Conservation (phyloP, 2,888 invertebrate species). For the Eristalinus aeneus region DNA sequence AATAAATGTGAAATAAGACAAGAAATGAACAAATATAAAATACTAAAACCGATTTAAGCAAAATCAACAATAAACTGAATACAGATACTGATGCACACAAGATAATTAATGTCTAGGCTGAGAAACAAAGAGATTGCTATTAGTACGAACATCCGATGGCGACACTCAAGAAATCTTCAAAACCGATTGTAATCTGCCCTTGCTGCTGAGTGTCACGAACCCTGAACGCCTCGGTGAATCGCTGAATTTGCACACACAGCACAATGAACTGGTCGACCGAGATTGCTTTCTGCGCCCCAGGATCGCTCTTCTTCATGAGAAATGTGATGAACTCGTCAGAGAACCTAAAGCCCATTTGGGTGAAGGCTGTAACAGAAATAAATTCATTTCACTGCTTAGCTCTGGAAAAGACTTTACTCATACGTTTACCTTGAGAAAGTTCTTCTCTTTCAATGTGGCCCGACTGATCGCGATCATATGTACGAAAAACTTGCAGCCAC, state of each 20-base stretch:
- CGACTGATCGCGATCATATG: constrained; percentile 92
- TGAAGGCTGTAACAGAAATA: constrained; percentile 84
- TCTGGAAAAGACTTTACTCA: not conserved
- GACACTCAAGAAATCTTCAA: constrained; percentile 94
- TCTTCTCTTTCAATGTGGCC: constrained; percentile 92
- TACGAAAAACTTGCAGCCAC: constrained; percentile 92
- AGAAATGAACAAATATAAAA: constrained; percentile 6
- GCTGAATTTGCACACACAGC: constrained; percentile 92
- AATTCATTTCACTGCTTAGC: not conserved
- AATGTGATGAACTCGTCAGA: constrained; percentile 89
- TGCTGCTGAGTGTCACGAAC: constrained; percentile 89
- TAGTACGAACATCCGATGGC: constrained; percentile 86
- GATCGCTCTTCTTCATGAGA: constrained; percentile 87
- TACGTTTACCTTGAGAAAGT: constrained; percentile 85
- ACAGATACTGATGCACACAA: constrained; percentile 49
- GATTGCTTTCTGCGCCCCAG: constrained; percentile 83
- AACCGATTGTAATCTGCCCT: constrained; percentile 91
- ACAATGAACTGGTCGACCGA: constrained; percentile 95
- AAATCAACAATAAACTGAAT: constrained; percentile 24
- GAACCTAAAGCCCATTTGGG: constrained; percentile 94
- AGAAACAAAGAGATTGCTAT: constrained; percentile 9
- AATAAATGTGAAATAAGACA: constrained; percentile 7
- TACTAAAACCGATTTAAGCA: constrained; percentile 6
- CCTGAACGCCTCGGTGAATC: constrained; percentile 93
- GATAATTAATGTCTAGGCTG: constrained; percentile 26